phyloP scores from a whole-genome alignment of 2,113 vertebrate genomes.

The Cyanocitta stelleri region DNA sequence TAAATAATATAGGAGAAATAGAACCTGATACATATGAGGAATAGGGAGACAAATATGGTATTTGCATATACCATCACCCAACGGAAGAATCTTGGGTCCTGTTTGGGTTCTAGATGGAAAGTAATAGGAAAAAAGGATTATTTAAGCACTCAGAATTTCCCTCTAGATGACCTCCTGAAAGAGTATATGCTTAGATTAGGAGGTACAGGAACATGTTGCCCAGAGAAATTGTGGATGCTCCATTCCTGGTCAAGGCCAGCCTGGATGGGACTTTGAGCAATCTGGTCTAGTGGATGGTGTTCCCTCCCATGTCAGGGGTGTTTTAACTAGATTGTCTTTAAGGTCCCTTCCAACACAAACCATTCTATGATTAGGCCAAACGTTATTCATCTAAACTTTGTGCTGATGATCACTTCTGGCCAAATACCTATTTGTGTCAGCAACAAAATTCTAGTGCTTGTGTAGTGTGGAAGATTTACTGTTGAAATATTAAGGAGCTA shows the following conservation, averaged over 20 bases:
- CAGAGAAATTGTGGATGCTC: not conserved
- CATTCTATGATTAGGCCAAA: not conserved
- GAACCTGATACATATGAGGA: not conserved
- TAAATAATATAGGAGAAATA: not conserved
- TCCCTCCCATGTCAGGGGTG: not conserved
- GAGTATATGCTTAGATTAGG: not conserved
- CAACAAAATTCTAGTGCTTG: not conserved
- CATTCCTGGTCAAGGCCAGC: not conserved
- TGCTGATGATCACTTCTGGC: not conserved
- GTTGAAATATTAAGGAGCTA: not conserved
- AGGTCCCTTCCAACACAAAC: not conserved
- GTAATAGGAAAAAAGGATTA: not conserved
- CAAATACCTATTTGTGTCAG: not conserved
- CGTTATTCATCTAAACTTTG: not conserved
- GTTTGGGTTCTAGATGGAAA: not conserved
- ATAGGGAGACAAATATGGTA: not conserved
- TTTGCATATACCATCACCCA: not conserved
- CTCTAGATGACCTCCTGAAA: not conserved
- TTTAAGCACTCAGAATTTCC: not conserved
- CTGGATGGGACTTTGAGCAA: not conserved
- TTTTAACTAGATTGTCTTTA: not conserved
- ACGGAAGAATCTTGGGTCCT: not conserved
- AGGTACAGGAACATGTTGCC: not conserved
- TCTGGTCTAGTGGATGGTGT: not conserved
- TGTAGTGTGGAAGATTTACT: not conserved